These are phyloP conservation scores for Phylloscopus whistleri DNA, from an alignment of 2,113 vertebrate species.

Conservation along the genomic window DNA sequence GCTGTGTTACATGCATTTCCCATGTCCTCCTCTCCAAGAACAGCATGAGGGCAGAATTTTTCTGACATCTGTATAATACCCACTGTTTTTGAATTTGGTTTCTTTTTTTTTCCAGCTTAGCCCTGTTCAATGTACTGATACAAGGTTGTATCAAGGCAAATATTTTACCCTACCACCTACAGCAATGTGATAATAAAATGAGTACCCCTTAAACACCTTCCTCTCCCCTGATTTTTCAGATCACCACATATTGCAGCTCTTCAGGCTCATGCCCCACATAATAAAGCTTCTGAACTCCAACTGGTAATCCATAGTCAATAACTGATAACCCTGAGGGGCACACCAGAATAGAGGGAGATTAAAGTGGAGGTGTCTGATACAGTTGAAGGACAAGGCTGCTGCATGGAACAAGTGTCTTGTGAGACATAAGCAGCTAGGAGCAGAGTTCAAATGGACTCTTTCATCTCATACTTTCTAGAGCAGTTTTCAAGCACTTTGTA, in stretches of 20 bases:
- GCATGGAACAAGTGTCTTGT: neutral
- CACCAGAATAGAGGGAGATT: neutral
- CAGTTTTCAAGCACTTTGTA: neutral
- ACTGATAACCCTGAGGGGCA: neutral
- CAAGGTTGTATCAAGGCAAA: neutral
- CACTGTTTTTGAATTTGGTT: neutral
- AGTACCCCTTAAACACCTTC: neutral
- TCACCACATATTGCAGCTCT: neutral
- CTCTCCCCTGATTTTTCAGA: neutral
- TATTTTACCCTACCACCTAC: neutral
- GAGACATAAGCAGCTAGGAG: neutral
- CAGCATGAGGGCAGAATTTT: neutral
- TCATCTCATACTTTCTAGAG: neutral
- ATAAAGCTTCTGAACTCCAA: neutral
- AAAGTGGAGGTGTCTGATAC: neutral
- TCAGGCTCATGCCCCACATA: neutral
- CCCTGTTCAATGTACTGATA: neutral
- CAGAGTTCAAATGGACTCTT: neutral
- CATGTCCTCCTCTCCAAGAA: neutral
- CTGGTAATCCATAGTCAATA: neutral
- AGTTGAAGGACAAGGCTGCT: neutral
- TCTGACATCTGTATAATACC: neutral
- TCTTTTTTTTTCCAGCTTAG: neutral
- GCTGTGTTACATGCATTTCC: neutral
- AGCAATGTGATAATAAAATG: neutral